phyloP scores from a whole-genome alignment of 2,113 vertebrate species.

The Macquaria australasica region DNA sequence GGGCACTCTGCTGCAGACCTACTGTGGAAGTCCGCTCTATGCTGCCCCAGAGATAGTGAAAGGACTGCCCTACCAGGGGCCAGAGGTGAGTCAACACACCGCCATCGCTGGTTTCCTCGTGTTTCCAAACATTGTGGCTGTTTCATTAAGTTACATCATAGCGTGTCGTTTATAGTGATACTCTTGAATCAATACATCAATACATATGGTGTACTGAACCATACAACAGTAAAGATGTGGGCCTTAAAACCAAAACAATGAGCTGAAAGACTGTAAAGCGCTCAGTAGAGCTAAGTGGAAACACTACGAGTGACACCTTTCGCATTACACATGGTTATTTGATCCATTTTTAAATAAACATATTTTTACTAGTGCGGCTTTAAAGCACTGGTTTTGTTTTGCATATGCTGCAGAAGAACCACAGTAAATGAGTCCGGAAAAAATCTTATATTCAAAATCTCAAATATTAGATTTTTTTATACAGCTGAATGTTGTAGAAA shows the following conservation, averaged over 20 bases:
- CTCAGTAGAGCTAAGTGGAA: not conserved
- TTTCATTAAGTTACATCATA: not conserved
- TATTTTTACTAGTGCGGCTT: not conserved
- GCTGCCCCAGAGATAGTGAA: conserved; percentile 88
- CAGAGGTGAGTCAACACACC: conserved; percentile 79
- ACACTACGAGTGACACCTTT: not conserved
- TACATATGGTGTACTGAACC: not conserved
- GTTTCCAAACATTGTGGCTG: not conserved
- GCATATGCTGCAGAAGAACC: not conserved
- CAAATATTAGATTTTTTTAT: not conserved
- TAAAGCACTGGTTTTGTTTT: not conserved
- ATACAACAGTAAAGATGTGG: not conserved
- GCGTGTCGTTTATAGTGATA: not conserved
- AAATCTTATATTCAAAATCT: not conserved
- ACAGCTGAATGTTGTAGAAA: not conserved
- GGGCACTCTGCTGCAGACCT: conserved; percentile 82
- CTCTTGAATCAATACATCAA: not conserved
- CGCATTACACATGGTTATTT: not conserved
- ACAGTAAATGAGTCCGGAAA: not conserved
- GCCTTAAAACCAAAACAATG: not conserved
- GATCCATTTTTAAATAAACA: not conserved
- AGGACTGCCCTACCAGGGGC: conserved; percentile 86
- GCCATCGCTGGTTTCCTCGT: not conserved
- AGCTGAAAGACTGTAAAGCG: not conserved
- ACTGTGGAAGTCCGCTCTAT: conserved; percentile 88